These are phyloP conservation scores for Apodemus agrarius DNA, from an alignment of 2,797 vertebrate species.

Conservation along the genomic window DNA sequence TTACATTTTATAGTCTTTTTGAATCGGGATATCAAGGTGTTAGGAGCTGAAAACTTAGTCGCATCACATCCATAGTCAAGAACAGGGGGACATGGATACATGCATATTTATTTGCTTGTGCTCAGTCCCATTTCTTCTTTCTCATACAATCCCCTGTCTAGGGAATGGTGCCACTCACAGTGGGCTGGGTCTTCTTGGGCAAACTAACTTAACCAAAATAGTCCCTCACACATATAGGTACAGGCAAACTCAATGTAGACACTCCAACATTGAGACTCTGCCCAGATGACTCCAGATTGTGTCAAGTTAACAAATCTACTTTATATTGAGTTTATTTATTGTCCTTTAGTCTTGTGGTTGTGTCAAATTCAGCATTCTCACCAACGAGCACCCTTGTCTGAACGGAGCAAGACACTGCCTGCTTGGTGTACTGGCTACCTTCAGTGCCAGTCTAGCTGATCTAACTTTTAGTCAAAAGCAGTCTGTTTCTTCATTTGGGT, in stretches of 20 bases:
- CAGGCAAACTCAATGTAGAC: neutral
- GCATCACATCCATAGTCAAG: neutral
- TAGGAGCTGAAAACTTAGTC: neutral
- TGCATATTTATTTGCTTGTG: neutral
- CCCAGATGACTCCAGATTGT: neutral
- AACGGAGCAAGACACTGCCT: neutral
- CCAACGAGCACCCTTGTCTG: neutral
- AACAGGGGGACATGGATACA: neutral
- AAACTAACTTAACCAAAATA: neutral
- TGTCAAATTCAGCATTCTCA: neutral
- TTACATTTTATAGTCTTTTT: neutral
- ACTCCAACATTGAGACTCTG: too few relatives aligned
- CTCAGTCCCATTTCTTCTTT: neutral
- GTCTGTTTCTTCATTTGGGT: constrained; percentile 40
- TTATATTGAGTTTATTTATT: neutral
- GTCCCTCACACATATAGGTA: neutral
- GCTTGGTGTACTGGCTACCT: neutral
- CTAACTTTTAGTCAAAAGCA: constrained; percentile 25
- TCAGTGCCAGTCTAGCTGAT: neutral
- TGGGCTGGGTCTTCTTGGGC: neutral
- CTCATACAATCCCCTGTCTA: neutral
- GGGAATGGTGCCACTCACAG: neutral
- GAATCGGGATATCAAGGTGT: neutral
- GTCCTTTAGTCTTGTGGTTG: neutral
- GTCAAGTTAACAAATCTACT: neutral